These are phyloP conservation scores for Oscheius sp. DNA, from an alignment of 2,888 invertebrate species.

Conservation along the genomic window DNA sequence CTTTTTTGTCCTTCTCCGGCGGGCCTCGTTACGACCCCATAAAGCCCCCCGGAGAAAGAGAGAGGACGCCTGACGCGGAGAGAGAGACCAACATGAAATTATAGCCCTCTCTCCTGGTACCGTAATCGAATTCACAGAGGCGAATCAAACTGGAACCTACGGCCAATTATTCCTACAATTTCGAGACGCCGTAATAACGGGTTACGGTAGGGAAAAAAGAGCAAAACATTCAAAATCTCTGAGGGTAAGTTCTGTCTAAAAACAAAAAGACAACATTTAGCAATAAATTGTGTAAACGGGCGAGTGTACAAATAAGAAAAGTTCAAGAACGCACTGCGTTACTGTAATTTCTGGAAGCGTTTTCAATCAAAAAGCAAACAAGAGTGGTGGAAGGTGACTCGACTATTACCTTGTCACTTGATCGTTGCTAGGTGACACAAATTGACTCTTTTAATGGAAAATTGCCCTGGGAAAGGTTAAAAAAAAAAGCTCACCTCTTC, in stretches of 20 bases:
- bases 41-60: conserved; percentile 6
- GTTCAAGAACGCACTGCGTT: too few species aligned
- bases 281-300: too few species aligned
- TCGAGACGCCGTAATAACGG: background rate
- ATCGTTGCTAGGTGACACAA: too few species aligned
- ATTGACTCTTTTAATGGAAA: background rate
- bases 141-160: conserved; percentile 3
- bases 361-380: too few species aligned
- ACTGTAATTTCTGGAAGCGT: too few species aligned
- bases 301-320: too few species aligned
- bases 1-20: conserved; percentile 27
- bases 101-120: conserved; percentile 13
- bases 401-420: too few species aligned
- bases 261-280: too few species aligned
- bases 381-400: too few species aligned
- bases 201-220: conserved; percentile 12
- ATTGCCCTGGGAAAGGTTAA: too few species aligned
- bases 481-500: conserved; percentile 12
- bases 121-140: conserved; percentile 24
- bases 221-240: too few species aligned
- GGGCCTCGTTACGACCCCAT: conserved; percentile 29
- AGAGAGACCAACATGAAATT: conserved; percentile 7
- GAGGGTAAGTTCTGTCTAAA: too few species aligned
- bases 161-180: background rate
- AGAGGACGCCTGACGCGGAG: conserved; percentile 9